Evolutionary conservation across 2,797 vertebrate species (phyloP).

Genomic region (Ptychadena robeensis): DNA sequence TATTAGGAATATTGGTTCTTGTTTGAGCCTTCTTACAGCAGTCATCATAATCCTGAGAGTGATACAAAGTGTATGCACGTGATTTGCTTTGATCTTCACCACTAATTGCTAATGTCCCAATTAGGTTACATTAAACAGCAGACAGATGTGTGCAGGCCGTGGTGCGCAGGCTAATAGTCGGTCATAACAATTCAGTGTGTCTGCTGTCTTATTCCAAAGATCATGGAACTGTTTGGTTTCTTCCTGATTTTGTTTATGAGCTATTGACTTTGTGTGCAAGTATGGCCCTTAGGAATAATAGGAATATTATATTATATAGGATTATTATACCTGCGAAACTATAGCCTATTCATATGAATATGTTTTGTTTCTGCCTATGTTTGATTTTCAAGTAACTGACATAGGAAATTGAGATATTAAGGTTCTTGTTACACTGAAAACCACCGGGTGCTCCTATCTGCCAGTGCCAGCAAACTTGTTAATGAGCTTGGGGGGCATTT

Average conservation of each 20-base stretch:
- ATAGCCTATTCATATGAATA: neutral
- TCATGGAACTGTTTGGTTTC: neutral
- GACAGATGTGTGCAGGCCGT: slow-evolving; percentile 49
- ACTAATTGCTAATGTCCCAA: slow-evolving; percentile 61
- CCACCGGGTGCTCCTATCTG: no score
- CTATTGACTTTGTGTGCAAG: neutral
- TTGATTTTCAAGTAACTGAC: no score
- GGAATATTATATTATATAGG: no score
- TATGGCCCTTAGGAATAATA: neutral
- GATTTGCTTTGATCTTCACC: slow-evolving; percentile 61
- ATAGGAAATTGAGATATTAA: no score
- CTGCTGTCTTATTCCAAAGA: slow-evolving; percentile 6
- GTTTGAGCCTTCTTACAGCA: slow-evolving; percentile 55
- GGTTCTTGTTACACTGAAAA: no score
- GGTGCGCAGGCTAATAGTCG: slow-evolving; percentile 35
- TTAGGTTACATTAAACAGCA: slow-evolving; percentile 59
- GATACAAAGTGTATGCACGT: slow-evolving; percentile 55
- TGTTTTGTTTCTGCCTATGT: neutral
- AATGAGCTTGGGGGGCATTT: no score
- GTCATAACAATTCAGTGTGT: slow-evolving; percentile 40
- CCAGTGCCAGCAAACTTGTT: no score
- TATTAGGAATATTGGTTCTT: slow-evolving; percentile 59
- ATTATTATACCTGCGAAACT: neutral
- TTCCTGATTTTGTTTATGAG: neutral
- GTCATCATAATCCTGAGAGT: slow-evolving; percentile 53